These are phyloP conservation scores for Neoniphon sammara DNA, from an alignment of 2,797 vertebrate species.

Conservation along the genomic window DNA sequence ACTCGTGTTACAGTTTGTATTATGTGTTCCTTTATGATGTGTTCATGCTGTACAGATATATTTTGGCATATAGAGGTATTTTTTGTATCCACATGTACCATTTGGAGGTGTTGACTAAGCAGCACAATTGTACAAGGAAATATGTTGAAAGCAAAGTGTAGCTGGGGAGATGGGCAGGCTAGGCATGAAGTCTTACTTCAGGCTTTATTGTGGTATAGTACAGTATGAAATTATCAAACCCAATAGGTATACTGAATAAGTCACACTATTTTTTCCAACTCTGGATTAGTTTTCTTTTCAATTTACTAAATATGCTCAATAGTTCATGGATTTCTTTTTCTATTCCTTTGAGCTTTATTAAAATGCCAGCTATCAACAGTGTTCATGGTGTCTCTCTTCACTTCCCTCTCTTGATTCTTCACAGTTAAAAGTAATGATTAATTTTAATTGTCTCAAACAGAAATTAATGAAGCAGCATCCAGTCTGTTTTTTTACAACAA, in stretches of 20 bases:
- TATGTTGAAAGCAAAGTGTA: slow-evolving; percentile 57
- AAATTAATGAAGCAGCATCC: not conserved
- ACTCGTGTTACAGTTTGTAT: slow-evolving; percentile 54
- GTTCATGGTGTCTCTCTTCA: slow-evolving; percentile 46
- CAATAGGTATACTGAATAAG: slow-evolving; percentile 52
- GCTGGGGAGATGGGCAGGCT: slow-evolving; percentile 31
- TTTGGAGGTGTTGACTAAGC: slow-evolving; percentile 71
- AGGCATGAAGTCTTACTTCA: slow-evolving; percentile 29
- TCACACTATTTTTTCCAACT: slow-evolving; percentile 56
- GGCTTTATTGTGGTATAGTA: slow-evolving; percentile 51
- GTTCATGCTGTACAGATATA: slow-evolving; percentile 86
- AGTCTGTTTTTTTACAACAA: not conserved
- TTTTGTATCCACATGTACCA: slow-evolving; percentile 81
- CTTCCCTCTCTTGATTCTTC: not conserved
- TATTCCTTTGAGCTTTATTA: slow-evolving; percentile 81
- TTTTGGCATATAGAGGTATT: slow-evolving; percentile 87
- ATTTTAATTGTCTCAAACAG: not conserved
- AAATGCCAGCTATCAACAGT: slow-evolving; percentile 82
- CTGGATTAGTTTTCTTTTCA: slow-evolving; percentile 62
- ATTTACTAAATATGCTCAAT: slow-evolving; percentile 71
- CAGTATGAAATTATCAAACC: slow-evolving; percentile 34
- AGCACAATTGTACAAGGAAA: slow-evolving; percentile 38
- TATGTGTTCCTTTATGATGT: slow-evolving; percentile 63
- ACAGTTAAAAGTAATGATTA: too few species aligned
- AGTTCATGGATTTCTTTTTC: slow-evolving; percentile 75